Percentiles rank a stretch among this genome's conserved stretches.
phyloP scores from a whole-genome alignment of 2,888 invertebrate species.

The Zonitis immaculata region DNA sequence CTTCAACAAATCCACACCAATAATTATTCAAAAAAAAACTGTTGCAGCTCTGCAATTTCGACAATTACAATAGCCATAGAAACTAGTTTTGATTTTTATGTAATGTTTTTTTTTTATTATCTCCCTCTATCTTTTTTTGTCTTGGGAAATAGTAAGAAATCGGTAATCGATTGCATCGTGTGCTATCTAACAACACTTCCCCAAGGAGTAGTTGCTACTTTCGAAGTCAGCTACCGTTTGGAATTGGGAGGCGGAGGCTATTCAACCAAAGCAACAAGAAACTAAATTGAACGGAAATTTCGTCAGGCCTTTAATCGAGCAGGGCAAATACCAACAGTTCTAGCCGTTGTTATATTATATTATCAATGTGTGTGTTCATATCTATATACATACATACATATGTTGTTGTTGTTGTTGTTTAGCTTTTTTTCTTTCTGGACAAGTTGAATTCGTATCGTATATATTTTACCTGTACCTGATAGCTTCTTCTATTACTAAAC shows the following conservation, averaged over 20 bases:
- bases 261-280: slow-evolving; percentile 42
- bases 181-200: slow-evolving; percentile 32
- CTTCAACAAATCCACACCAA: too few relatives aligned
- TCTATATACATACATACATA: background rate
- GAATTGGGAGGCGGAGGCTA: slow-evolving; percentile 24
- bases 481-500: too few relatives aligned
- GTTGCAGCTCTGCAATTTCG: too few relatives aligned
- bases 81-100: too few relatives aligned
- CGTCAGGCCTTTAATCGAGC: slow-evolving; percentile 41
- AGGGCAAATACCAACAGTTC: slow-evolving; percentile 40
- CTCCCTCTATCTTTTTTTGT: too few relatives aligned
- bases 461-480: too few relatives aligned
- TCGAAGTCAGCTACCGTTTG: slow-evolving; percentile 26
- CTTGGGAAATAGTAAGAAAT: slow-evolving; percentile 29
- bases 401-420: background rate
- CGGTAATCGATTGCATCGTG: slow-evolving; percentile 31
- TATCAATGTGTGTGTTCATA: background rate
- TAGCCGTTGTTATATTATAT: slow-evolving; percentile 2
- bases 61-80: too few relatives aligned
- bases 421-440: too few relatives aligned
- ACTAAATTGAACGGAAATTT: slow-evolving; percentile 46
- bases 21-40: too few relatives aligned
- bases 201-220: slow-evolving; percentile 33
- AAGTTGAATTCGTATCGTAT: too few relatives aligned
- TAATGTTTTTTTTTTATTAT: too few relatives aligned